Percentiles rank a stretch among this genome's conserved stretches.
Evolutionary conservation across 2,113 vertebrate species (phyloP).

Genomic region (Plectropomus leopardus): DNA sequence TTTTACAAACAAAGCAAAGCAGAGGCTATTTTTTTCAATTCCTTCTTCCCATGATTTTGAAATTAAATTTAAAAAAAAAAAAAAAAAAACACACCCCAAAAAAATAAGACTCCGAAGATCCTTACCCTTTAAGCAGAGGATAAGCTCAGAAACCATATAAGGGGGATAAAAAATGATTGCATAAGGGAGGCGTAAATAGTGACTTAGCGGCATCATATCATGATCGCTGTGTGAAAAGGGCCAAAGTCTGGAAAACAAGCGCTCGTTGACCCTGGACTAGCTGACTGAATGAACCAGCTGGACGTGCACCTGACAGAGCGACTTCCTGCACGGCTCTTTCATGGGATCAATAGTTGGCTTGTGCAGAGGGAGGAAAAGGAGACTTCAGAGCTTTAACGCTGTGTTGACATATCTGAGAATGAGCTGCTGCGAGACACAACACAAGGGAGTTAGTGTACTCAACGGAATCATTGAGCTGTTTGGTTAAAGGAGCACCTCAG

Average conservation of each 20-base stretch:
- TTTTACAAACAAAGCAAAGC: too few species aligned
- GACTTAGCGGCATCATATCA: too few species aligned
- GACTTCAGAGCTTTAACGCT: constrained; percentile 40
- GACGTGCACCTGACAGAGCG: constrained; percentile 58
- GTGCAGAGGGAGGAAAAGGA: constrained; percentile 47
- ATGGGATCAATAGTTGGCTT: constrained; percentile 66
- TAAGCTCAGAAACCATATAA: too few species aligned
- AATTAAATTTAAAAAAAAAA: too few species aligned
- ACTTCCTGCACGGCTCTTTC: constrained; percentile 58
- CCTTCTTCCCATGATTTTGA: too few species aligned
- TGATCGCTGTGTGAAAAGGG: too few species aligned
- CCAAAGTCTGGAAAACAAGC: constrained; percentile 44
- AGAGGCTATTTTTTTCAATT: too few species aligned
- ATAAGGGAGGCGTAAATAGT: too few species aligned
- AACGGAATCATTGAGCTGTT: constrained; percentile 67
- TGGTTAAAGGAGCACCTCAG: constrained; percentile 65
- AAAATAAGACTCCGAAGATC: too few species aligned
- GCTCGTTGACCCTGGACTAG: constrained; percentile 34
- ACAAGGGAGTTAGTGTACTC: constrained; percentile 70
- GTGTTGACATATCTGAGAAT: constrained; percentile 72
- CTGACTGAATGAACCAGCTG: constrained; percentile 45
- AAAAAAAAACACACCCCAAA: too few species aligned
- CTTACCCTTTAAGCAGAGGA: too few species aligned
- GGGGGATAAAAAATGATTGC: too few species aligned
- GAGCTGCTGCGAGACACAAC: constrained; percentile 61